Base-by-base conservation (phyloP, 2,797 vertebrate species). In the Mico argentatus region DNA sequence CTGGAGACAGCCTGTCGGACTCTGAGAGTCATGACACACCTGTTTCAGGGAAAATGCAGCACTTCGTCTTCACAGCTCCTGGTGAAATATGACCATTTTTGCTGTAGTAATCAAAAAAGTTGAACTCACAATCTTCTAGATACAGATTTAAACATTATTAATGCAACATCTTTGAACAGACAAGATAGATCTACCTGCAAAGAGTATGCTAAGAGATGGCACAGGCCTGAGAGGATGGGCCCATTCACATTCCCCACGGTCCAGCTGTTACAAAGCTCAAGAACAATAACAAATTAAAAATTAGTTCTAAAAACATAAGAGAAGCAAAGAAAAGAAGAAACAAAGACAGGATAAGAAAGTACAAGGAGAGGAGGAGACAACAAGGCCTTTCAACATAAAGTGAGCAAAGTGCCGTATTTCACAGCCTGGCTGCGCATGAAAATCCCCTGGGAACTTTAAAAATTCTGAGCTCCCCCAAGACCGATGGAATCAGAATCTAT, bases 31-130 rank as follows among this genome's bases (percentile, higher is more conserved):
- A 77, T 0, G 33, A 91, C 64, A 91, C 80, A 95, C 48, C 88
- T 86, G 46, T 5, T 95, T 89, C 73, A 95, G 44, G 48, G 96
- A 97, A 98, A 97, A 90, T 4, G n/a, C 59, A 61, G 33, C n/a
- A 67, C 48, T 94, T 94, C 36, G 4, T 41, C 46, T 52, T 88
- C 90, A 86, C 36, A 79, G 44, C 17, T 82, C 67, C 44, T 81
- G 93, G 90, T 76, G 24, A 27, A 86, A 1, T 17, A 77, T 39
- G 90, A 9, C 2, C 0, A 0, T 79, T 41, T 89, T 79, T 48
- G 11, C 61, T 61, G 64, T 72, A 9, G 11, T 75, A 82, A 88
- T 82, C 26, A 95, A 84, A 95, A 87, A 50, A 88, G 46, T 91
- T 83, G 87, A 27, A 27, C 30, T 90, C 79, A 80, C 82, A 72